Base-by-base conservation (phyloP, 2,113 vertebrate species). In the Forbesichthys papilliferus region DNA sequence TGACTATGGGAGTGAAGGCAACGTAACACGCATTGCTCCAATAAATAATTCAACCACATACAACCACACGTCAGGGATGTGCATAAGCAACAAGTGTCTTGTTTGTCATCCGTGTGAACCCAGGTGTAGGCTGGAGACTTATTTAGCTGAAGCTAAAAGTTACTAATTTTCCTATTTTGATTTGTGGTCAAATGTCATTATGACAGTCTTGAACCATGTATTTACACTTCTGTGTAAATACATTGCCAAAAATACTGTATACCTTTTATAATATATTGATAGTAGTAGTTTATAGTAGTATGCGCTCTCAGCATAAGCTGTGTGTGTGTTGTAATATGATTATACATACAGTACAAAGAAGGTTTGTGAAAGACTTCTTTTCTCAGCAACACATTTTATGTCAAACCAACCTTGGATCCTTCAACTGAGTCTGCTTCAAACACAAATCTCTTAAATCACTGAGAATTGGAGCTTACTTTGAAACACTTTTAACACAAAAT, bases 351-450 rank as follows among this genome's bases (percentile, higher is more conserved):
- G 36, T 42, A 42, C 36, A 20, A 20, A 20, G 20, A 20, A 20
- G 20, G 36, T 42, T 42, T 42, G 36, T 42, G 36, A 42, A 6
- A 42, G 51, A 77, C 66, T 60, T 76, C 63, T 78, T 78, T 73
- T 81, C 75, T 81, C 80, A 83, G 78, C 74, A 71, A 61, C 27
- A 58, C n/a, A 16, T 86, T 84, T 84, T 61, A 66, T 79, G 74
- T 80, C 62, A 82, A 82, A 77, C 74, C 81, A 78, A 77, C 71
- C 79, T 76, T 69, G 68, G 27, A 82, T 86, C 64, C 73, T 68
- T 71, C 66, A 60, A 9, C 63, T 69, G 58, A 54, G 80, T 74
- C 68, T 62, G 68, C 84, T 84, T 88, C 85, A 87, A 87, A 91
- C 70, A 80, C 59, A 81, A 83, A 83, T 65, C 65, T 80, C 59